phyloP scores from a whole-genome alignment of 2,113 vertebrate species.

The Syngnathoides biaculeatus region DNA sequence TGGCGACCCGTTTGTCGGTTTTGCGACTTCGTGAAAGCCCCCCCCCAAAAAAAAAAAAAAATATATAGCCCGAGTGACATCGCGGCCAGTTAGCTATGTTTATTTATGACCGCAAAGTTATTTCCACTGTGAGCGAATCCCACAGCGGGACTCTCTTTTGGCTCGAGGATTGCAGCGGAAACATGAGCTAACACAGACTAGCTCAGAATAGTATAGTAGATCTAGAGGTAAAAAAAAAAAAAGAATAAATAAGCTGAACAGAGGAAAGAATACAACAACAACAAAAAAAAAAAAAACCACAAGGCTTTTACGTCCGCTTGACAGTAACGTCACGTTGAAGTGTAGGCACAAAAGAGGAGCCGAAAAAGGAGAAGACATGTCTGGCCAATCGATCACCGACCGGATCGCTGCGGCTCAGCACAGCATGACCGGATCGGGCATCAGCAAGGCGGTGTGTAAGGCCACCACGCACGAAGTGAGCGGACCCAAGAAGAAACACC shows the following conservation, averaged over 20 bases:
- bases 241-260: neutral
- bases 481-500: conserved; percentile 88
- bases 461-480: conserved; percentile 87
- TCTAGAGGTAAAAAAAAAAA: too few species aligned
- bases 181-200: conserved; percentile 75
- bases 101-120: conserved; percentile 62
- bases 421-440: conserved; percentile 84
- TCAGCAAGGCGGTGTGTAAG: conserved; percentile 86
- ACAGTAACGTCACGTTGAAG: conserved; percentile 39
- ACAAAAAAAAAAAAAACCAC: neutral
- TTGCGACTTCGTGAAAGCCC: conserved; percentile 23
- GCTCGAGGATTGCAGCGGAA: conserved; percentile 62
- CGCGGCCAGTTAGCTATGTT: conserved; percentile 63
- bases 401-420: conserved; percentile 85
- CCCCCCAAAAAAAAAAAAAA: neutral
- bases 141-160: conserved; percentile 64
- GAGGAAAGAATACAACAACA: neutral
- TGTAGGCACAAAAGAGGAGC: neutral
- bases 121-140: conserved; percentile 59
- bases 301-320: conserved; percentile 26
- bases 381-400: conserved; percentile 86
- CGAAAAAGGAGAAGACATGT: conserved; percentile 63
- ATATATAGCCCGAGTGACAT: conserved; percentile 23
- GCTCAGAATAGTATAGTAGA: conserved; percentile 41
- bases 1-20: too few species aligned